A percentile compares a stretch with the other conserved stretches of the same genome.
Conservation (phyloP, 2,888 invertebrate genomes). For the Agrotis ipsilon region DNA sequence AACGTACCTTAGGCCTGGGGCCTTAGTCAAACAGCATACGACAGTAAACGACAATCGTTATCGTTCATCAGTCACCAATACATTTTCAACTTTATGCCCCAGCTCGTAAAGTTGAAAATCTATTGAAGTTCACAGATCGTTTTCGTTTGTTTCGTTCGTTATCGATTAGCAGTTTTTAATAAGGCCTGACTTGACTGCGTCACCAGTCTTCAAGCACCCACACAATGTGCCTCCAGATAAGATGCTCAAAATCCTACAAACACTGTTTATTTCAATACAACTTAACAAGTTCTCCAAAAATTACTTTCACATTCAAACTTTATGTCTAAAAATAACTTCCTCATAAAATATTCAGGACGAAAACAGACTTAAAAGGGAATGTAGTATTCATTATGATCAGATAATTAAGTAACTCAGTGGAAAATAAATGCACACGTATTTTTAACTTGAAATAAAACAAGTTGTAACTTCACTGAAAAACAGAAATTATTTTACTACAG, state of each 20-base stretch:
- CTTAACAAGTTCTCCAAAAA: not conserved
- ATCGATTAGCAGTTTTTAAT: too few species aligned
- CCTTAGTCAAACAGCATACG: too few species aligned
- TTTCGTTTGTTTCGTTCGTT: too few species aligned
- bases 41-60: too few species aligned
- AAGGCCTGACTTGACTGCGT: too few species aligned
- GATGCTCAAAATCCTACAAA: constrained; percentile 1
- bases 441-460: constrained; percentile 23
- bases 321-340: not conserved
- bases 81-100: too few species aligned
- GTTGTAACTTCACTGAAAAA: not conserved
- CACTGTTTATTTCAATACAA: not conserved
- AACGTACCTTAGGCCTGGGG: too few species aligned
- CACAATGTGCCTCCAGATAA: too few species aligned
- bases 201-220: too few species aligned
- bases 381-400: constrained; percentile 29
- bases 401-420: constrained; percentile 26
- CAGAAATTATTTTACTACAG: constrained; percentile 2
- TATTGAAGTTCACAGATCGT: too few species aligned
- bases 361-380: constrained; percentile 4
- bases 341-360: constrained; percentile 4
- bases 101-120: too few species aligned
- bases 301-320: not conserved
- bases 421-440: constrained; percentile 14
- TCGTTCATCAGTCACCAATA: too few species aligned